Conservation (phyloP, 2,888 invertebrate genomes). For the Harpalus rubripes region DNA sequence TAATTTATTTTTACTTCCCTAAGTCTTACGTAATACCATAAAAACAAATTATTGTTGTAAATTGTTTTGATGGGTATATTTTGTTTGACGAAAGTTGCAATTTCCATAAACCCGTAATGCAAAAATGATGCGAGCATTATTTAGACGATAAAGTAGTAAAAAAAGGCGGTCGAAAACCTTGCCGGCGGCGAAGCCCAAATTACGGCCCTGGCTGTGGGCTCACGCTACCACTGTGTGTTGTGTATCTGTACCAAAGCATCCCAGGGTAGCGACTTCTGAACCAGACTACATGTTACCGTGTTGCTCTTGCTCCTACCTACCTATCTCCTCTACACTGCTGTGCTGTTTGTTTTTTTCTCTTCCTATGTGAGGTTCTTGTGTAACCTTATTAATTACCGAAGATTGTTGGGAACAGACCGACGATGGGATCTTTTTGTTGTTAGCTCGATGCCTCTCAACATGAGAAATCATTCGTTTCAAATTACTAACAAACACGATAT, state of each 20-base stretch:
- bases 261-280: constrained; percentile 40
- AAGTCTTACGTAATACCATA: background rate
- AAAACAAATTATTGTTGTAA: background rate
- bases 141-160: constrained; percentile 24
- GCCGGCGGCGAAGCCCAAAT: constrained; percentile 52
- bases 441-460: constrained; percentile 33
- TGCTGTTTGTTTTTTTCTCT: constrained; percentile 56
- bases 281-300: constrained; percentile 56
- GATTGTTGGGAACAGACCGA: constrained; percentile 56
- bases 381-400: constrained; percentile 62
- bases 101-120: constrained; percentile 50
- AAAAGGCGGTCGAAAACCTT: constrained; percentile 41
- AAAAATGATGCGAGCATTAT: constrained; percentile 34
- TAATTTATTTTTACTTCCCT: background rate
- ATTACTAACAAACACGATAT: constrained; percentile 50
- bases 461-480: constrained; percentile 49
- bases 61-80: background rate
- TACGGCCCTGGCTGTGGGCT: constrained; percentile 47
- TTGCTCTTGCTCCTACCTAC: constrained; percentile 35
- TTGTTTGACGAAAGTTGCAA: background rate
- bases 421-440: constrained; percentile 48
- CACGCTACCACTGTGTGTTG: constrained; percentile 29
- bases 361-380: constrained; percentile 59
- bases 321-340: constrained; percentile 40
- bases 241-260: constrained; percentile 18